Evolutionary conservation across 2,797 vertebrate species (phyloP).

Genomic region (Kryptopterus vitreolus): DNA sequence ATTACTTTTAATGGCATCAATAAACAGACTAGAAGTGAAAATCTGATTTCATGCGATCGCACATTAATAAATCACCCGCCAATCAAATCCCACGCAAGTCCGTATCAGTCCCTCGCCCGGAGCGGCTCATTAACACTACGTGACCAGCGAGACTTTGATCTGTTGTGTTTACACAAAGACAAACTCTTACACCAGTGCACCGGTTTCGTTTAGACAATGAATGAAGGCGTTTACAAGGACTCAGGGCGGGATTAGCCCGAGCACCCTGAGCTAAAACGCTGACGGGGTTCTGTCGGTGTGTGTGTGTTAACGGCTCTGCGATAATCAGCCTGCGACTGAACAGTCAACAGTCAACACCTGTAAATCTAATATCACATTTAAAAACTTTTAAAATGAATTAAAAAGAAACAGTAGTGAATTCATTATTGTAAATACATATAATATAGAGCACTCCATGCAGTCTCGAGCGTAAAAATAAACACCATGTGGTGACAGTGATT

Average conservation of each 20-base stretch:
- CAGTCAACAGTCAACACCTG: background rate
- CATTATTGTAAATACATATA: no score
- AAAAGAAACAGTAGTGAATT: no score
- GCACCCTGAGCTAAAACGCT: background rate
- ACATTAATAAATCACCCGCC: no score
- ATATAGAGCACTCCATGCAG: no score
- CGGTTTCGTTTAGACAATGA: constrained; percentile 5
- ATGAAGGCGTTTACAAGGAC: constrained; percentile 2
- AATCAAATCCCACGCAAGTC: background rate
- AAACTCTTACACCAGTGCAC: constrained; percentile 3
- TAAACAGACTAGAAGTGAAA: no score
- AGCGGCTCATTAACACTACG: constrained; percentile 13
- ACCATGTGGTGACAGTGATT: no score
- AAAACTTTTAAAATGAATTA: no score
- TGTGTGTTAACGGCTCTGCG: constrained; percentile 19
- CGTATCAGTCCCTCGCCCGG: background rate
- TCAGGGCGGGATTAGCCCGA: background rate
- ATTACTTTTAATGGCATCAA: no score
- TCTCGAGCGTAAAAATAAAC: no score
- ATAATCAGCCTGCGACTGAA: background rate
- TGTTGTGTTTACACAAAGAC: constrained; percentile 37
- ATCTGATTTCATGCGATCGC: no score
- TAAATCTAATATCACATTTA: background rate
- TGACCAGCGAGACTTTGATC: constrained; percentile 28
- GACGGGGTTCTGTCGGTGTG: constrained; percentile 6